Percentiles rank a stretch among this genome's conserved stretches.
Evolutionary conservation across 2,113 vertebrate species (phyloP).

Genomic region (Cygnus buccinator): DNA sequence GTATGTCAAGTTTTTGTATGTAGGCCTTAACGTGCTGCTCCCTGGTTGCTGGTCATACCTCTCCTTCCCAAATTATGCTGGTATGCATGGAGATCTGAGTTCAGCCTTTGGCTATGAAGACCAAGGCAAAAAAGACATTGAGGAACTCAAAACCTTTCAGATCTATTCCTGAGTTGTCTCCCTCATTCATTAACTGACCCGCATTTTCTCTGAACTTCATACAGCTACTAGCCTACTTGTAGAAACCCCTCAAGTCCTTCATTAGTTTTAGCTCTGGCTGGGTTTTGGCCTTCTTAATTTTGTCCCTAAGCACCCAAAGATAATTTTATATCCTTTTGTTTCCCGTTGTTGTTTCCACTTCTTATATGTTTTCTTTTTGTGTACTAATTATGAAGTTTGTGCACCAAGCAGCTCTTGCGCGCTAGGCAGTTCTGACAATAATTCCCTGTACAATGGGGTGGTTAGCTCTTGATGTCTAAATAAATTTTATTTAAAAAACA

Average conservation of each 20-base stretch:
- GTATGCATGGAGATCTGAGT: not conserved
- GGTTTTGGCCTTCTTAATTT: not conserved
- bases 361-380: not conserved
- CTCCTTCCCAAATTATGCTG: not conserved
- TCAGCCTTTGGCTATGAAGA: not conserved
- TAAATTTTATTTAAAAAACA: not conserved
- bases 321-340: not conserved
- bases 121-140: not conserved
- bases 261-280: not conserved
- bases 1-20: not conserved
- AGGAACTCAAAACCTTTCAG: not conserved
- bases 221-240: not conserved
- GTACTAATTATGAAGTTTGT: not conserved
- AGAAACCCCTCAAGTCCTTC: not conserved
- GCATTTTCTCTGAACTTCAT: not conserved
- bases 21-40: not conserved
- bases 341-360: not conserved
- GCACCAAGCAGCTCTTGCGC: not conserved
- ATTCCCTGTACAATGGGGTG: not conserved
- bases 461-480: not conserved
- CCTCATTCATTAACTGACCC: not conserved
- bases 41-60: not conserved
- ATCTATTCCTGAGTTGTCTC: not conserved
- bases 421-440: not conserved
- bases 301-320: not conserved